Evolutionary conservation across 2,797 vertebrate genomes (phyloP), one percentile per base, ranked within the genome.

Genomic region (Microctenopoma stevenorrisi): DNA sequence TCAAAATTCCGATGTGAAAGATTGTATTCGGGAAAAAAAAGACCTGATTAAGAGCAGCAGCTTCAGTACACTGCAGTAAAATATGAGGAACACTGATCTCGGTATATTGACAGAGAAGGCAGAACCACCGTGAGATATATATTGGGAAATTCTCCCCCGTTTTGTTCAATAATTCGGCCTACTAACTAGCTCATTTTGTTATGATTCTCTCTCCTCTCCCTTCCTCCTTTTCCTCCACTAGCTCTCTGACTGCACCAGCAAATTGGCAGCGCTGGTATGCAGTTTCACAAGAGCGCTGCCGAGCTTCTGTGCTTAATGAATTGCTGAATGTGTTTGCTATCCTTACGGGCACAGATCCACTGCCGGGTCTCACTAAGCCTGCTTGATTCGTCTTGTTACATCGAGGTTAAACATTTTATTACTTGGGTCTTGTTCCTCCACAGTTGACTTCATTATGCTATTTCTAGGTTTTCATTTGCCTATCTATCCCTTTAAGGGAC

Each of bases 351-450:
- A 88, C 78, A 91, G 89, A 89, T 88, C 86, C 83, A 86, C 88
- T 66, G 61, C 75, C 9, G 71, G 83, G 80, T 79, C 85, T 78
- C 74, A 53, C 74, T 74, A 81, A 90, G 83, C 84, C 88, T 79
- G 71, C 86, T 91, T 86, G 76, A 90, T 92, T 92, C 90, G 88
- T 91, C 89, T 90, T 84, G 84, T 92, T 92, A 92, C 86, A 80
- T 46, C 66, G 82, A 88, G 92, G 91, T 92, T 91, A 92, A 93
- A 90, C 90, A 89, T 92, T 93, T 89, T 91, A 90, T 93, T 92
- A 88, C 85, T 81, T 38, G 9, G 28, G 68, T 72, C 53, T 85
- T 80, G 83, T 88, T 76, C 42, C 70, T 79, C 69, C 75, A 76
- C 77, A 56, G 83, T 79, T 78, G 79, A 88, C 87, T 92, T 91